Percentiles rank a stretch among this genome's conserved stretches.
Evolutionary conservation across 2,113 vertebrate species (phyloP).

Genomic region (Lycaon pictus): DNA sequence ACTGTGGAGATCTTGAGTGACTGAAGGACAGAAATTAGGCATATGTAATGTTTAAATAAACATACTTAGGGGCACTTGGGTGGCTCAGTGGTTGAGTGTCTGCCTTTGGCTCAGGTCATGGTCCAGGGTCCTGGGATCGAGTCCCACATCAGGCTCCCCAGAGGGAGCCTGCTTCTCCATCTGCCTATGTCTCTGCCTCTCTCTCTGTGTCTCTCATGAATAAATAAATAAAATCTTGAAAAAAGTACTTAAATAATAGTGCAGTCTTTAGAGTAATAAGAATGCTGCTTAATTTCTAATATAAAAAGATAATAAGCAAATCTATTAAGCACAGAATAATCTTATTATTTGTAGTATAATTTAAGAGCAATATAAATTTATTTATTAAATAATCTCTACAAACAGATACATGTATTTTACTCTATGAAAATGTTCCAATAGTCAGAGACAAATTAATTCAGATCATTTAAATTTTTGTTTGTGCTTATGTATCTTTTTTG

Average conservation of each 20-base stretch:
- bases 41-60: not conserved
- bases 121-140: too few species aligned
- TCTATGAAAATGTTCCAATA: conserved; percentile 1
- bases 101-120: too few species aligned
- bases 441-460: conserved; percentile 24
- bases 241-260: not conserved
- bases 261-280: not conserved
- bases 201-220: too few species aligned
- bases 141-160: too few species aligned
- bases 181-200: too few species aligned
- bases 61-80: too few species aligned
- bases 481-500: not conserved
- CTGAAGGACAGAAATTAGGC: not conserved
- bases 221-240: too few species aligned
- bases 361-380: not conserved
- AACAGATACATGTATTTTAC: not conserved
- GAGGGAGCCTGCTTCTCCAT: too few species aligned
- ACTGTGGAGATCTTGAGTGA: not conserved
- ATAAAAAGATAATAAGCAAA: not conserved
- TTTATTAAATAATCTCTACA: not conserved
- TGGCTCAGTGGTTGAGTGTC: too few species aligned
- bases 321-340: not conserved
- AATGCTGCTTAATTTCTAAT: not conserved
- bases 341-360: not conserved
- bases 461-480: not conserved